Evolutionary conservation across 1,140 invertebrate genomes (phyloP).

Genomic region (Hypsibius dujardini): DNA sequence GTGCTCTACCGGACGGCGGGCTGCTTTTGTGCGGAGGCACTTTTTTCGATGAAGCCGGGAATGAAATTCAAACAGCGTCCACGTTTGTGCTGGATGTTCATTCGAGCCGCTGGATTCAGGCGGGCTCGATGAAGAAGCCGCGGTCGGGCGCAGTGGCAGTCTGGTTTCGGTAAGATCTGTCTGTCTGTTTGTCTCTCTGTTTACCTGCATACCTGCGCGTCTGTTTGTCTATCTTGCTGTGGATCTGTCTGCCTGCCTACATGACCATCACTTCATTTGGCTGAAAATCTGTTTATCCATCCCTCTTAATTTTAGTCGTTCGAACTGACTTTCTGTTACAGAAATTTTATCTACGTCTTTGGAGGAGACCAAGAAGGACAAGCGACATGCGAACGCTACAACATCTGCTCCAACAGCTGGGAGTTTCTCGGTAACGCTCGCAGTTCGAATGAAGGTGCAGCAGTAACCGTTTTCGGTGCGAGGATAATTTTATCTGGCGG

Average conservation of each 20-base stretch:
- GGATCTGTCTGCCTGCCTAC: not conserved
- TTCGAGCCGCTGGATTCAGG: constrained; percentile 1
- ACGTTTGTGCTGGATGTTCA: not conserved
- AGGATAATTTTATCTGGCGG: not conserved
- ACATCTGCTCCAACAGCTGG: not conserved
- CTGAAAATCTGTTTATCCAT: no score
- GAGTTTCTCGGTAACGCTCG: not conserved
- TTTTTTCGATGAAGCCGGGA: not conserved
- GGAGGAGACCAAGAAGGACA: not conserved
- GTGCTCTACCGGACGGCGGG: constrained; percentile 5
- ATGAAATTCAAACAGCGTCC: not conserved
- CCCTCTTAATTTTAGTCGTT: no score
- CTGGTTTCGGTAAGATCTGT: constrained; percentile 11
- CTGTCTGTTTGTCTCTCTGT: no score
- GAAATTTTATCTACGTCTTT: constrained; percentile 13
- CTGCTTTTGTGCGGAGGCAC: not conserved
- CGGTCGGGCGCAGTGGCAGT: not conserved
- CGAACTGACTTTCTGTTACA: constrained; percentile 3
- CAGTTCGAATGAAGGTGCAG: not conserved
- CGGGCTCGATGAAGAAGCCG: not conserved
- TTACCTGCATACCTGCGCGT: not conserved
- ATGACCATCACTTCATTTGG: no score
- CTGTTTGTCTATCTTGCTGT: not conserved
- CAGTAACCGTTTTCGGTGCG: not conserved
- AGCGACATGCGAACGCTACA: constrained; percentile 5